These are phyloP conservation scores for Artemia sinica DNA, from an alignment of 2,888 invertebrate genomes.

Conservation along the genomic window DNA sequence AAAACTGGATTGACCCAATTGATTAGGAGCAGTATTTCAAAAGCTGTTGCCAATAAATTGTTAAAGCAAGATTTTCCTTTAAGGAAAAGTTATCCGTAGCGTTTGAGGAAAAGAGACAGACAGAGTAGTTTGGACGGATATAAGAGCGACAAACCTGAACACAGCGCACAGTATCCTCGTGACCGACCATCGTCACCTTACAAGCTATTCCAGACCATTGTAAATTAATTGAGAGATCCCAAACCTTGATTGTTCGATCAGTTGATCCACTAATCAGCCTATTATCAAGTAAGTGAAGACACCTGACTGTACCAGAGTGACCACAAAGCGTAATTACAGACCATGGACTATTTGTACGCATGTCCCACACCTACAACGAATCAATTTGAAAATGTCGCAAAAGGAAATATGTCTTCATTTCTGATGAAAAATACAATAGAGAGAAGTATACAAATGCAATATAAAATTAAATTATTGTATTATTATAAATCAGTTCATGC, in stretches of 20 bases:
- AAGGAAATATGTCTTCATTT: slow-evolving; percentile 15
- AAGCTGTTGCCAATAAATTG: too few relatives aligned
- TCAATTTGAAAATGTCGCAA: slow-evolving; percentile 13
- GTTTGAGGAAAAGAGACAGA: too few relatives aligned
- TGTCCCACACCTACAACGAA: slow-evolving; percentile 35
- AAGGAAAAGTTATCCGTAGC: too few relatives aligned
- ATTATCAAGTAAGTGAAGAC: slow-evolving; percentile 34
- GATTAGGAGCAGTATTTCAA: too few relatives aligned
- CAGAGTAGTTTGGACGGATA: too few relatives aligned
- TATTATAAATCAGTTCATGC: too few relatives aligned
- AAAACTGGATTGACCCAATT: too few relatives aligned
- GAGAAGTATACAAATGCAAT: slow-evolving; percentile 12
- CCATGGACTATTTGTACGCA: slow-evolving; percentile 36
- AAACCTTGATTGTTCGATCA: slow-evolving; percentile 36
- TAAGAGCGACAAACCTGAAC: slow-evolving; percentile 31
- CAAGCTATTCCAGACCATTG: slow-evolving; percentile 38
- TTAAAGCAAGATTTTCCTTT: too few relatives aligned
- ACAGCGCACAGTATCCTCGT: slow-evolving; percentile 36
- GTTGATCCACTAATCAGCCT: slow-evolving; percentile 35
- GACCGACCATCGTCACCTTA: slow-evolving; percentile 38
- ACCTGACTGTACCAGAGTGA: slow-evolving; percentile 37
- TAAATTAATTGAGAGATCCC: slow-evolving; percentile 34
- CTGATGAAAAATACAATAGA: neutral
- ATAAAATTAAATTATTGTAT: neutral
- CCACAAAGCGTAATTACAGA: slow-evolving; percentile 37